phyloP scores from a whole-genome alignment of 2,888 invertebrate genomes.

The Muschampia plurimacula region DNA sequence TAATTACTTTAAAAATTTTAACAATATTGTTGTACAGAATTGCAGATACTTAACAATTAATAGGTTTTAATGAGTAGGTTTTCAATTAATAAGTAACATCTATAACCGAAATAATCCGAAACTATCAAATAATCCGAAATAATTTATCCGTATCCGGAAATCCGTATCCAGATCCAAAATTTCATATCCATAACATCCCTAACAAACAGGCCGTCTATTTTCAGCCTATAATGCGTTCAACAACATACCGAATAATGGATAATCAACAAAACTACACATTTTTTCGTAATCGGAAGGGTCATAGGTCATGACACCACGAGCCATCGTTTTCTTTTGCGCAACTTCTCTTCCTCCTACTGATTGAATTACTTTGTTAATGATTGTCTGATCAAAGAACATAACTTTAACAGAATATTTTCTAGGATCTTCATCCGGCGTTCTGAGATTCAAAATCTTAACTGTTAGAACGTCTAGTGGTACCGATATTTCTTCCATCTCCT shows the following conservation, averaged over 20 bases:
- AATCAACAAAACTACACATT: constrained; percentile 70
- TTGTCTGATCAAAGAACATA: constrained; percentile 62
- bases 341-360: constrained; percentile 54
- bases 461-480: constrained; percentile 56
- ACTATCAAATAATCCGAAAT: too few species aligned
- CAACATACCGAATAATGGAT: constrained; percentile 67
- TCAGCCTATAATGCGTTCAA: too few species aligned
- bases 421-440: constrained; percentile 56
- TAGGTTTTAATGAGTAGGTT: too few species aligned
- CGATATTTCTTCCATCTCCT: constrained; percentile 49
- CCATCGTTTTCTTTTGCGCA: constrained; percentile 45
- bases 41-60: too few species aligned
- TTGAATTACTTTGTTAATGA: constrained; percentile 57
- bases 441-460: constrained; percentile 60
- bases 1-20: too few species aligned
- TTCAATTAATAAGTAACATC: too few species aligned
- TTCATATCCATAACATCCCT: too few species aligned
- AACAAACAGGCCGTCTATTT: too few species aligned
- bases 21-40: too few species aligned
- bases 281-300: constrained; percentile 75
- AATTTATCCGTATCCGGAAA: too few species aligned
- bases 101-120: too few species aligned
- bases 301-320: constrained; percentile 62
- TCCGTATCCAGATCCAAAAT: too few species aligned
- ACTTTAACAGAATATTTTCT: constrained; percentile 58